phyloP scores from a whole-genome alignment of 2,888 invertebrate species.

The Caenorhabditis sp. region DNA sequence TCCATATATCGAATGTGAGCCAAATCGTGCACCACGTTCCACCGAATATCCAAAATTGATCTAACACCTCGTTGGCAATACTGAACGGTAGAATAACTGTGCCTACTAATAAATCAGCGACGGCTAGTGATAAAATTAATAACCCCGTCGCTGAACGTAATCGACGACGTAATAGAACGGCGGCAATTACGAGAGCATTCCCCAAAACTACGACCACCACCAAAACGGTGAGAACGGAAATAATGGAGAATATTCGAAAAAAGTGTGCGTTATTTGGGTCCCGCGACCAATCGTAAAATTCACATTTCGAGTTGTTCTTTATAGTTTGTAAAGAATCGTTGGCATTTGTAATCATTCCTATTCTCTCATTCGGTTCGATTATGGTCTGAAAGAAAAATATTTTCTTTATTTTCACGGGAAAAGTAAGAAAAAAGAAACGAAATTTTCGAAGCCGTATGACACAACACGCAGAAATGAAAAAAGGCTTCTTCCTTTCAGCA shows the following conservation, averaged over 20 bases:
- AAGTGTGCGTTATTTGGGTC: conserved; percentile 67
- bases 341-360: neutral
- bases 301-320: conserved; percentile 44
- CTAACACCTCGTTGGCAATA: conserved; percentile 85
- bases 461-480: neutral
- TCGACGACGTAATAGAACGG: conserved; percentile 67
- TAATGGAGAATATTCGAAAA: conserved; percentile 70
- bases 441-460: neutral
- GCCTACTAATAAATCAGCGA: conserved; percentile 91
- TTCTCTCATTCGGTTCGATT: neutral
- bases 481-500: neutral
- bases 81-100: conserved; percentile 93
- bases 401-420: neutral
- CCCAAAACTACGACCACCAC: conserved; percentile 70
- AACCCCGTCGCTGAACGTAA: conserved; percentile 93
- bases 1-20: conserved; percentile 97
- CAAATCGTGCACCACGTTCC: conserved; percentile 87
- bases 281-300: conserved; percentile 68
- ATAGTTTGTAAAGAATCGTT: neutral
- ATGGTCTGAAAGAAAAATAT: neutral
- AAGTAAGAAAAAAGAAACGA: neutral
- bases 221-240: conserved; percentile 69
- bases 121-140: conserved; percentile 94
- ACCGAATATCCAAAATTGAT: conserved; percentile 91
- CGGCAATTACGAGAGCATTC: conserved; percentile 70